Evolutionary conservation across 2,797 vertebrate species (phyloP), one percentile per base, ranked within the genome.

Genomic region (Morus bassanus): DNA sequence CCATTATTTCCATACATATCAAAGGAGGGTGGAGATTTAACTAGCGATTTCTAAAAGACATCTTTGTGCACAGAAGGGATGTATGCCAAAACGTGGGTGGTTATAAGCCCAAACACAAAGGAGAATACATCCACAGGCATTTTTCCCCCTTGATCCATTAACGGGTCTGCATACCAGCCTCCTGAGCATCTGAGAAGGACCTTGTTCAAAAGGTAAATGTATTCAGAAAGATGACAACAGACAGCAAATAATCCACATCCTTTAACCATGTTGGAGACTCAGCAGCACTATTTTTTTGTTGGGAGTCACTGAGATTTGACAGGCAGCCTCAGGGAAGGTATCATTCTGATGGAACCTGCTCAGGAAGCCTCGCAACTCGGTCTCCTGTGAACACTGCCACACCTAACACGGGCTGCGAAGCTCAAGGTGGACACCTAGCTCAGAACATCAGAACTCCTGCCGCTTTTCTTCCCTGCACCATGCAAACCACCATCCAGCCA

Each of bases 1-100:
- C 96, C 94, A 95, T 97, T 96, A 96, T 97, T 96, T 93, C 96
- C 95, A 95, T 96, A 95, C 91, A 92, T 96, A 95, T 97, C 96
- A 96, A 96, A 96, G 94, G 89, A 95, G 96, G 96, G 95, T 94
- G 95, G 96, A 94, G 96, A 96, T 92, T 93, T 92, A 92, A 95
- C 86, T 68, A 93, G 92, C 24, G 14, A 93, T 95, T 96, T 92
- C 96, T 97, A 95, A 97, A 96, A 97, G 96, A 89, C 91, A 93
- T 96, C 96, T 96, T 97, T 97, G 96, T 97, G 95, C 94, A 81
- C 73, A 92, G 95, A 88, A 95, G 95, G 96, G 96, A 95, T 50
- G 87, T 83, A 93, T 96, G 96, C 96, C 96, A 97, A 92, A 95
- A 92, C 31, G 96, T 96, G 96, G 96, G 96, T 96, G 96, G 96